These are phyloP conservation scores for Xenotilapia caudafasciata DNA, from an alignment of 2,113 vertebrate genomes.

Conservation along the genomic window DNA sequence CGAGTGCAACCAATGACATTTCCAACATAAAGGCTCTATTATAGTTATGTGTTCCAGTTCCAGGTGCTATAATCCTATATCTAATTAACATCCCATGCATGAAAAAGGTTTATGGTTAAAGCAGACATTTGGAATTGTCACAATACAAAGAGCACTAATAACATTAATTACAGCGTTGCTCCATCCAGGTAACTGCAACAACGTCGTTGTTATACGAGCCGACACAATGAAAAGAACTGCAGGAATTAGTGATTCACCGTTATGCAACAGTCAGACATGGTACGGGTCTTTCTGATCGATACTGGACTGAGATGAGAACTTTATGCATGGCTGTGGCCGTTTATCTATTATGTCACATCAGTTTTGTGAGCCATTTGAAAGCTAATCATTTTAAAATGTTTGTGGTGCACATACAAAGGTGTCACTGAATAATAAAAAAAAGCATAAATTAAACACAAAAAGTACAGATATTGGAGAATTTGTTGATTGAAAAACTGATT, in stretches of 20 bases:
- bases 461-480: background rate
- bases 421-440: background rate
- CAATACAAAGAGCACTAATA: background rate
- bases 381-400: background rate
- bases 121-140: background rate
- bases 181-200: background rate
- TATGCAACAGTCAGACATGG: background rate
- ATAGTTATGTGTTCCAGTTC: background rate
- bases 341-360: background rate
- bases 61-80: background rate
- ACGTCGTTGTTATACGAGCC: background rate
- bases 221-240: background rate
- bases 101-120: background rate
- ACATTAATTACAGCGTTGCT: background rate
- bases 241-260: background rate
- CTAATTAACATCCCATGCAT: background rate
- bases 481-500: background rate
- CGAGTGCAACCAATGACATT: background rate
- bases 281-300: background rate
- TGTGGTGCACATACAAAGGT: background rate
- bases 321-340: rapidly evolving
- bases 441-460: background rate
- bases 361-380: background rate
- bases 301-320: background rate
- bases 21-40: background rate